Conservation (phyloP, 2,113 vertebrate species). For the Columbina picui region DNA sequence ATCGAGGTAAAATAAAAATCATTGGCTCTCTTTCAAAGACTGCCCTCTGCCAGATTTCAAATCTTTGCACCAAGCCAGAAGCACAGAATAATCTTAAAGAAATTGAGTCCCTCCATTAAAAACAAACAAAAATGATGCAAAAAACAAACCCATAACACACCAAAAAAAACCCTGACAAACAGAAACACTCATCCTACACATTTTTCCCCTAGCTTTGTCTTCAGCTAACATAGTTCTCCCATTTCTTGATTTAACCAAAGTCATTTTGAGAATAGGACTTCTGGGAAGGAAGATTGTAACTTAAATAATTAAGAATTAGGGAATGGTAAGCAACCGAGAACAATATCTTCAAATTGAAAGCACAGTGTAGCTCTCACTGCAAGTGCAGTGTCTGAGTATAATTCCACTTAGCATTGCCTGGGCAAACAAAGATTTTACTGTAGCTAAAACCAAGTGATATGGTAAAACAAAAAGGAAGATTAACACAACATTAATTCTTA, state of each 20-base stretch:
- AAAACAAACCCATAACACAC: neutral
- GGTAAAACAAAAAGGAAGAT: neutral
- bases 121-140: neutral
- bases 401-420: neutral
- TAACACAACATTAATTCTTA: neutral
- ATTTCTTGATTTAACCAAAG: neutral
- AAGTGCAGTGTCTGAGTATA: neutral
- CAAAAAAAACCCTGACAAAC: neutral
- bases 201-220: neutral
- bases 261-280: neutral
- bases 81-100: neutral
- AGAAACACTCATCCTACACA: fast-evolving
- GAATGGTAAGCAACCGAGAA: neutral
- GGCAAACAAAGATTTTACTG: neutral
- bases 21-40: neutral
- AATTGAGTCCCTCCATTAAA: neutral
- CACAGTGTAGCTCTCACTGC: neutral
- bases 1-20: neutral
- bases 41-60: neutral
- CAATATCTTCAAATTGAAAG: neutral
- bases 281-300: neutral
- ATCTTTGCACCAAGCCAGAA: neutral
- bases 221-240: neutral
- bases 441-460: neutral
- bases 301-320: neutral